Percentiles rank a stretch among this genome's conserved stretches.
Evolutionary conservation across 2,888 invertebrate genomes (phyloP).

Genomic region (Brachypalpus laphriformis): DNA sequence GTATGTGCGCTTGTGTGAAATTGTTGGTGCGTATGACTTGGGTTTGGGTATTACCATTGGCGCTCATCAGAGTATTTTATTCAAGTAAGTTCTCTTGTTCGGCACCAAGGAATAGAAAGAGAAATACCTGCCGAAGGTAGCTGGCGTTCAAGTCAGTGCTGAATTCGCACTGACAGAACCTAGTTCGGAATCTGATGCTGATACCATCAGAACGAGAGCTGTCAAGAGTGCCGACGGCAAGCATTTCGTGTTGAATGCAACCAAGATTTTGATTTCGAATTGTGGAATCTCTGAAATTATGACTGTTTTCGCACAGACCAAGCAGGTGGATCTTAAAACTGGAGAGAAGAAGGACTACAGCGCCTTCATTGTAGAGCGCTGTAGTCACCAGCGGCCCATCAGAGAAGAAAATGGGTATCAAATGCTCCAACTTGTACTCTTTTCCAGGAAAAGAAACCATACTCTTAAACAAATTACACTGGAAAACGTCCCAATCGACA

Average conservation of each 20-base stretch:
- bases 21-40: conserved; percentile 96
- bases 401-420: conserved; percentile 99
- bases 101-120: conserved; percentile 95
- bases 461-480: too few relatives aligned
- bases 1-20: conserved; percentile 95
- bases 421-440: too few relatives aligned
- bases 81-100: conserved; percentile 96
- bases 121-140: conserved; percentile 95
- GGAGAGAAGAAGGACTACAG: conserved; percentile 89
- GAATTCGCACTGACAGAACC: conserved; percentile 99
- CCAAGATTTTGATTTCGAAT: conserved; percentile 99
- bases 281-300: conserved; percentile 97
- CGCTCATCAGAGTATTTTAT: conserved; percentile 98
- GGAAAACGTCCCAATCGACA: too few relatives aligned
- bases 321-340: conserved; percentile 87
- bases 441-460: too few relatives aligned
- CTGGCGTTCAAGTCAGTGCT: conserved; percentile 90
- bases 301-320: conserved; percentile 98
- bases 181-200: conserved; percentile 96
- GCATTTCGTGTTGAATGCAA: conserved; percentile 96
- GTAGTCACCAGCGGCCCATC: conserved; percentile 96
- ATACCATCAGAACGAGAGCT: conserved; percentile 92
- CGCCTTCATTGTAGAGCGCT: conserved; percentile 97
- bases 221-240: conserved; percentile 93
- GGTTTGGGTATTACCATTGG: conserved; percentile 97